Percentiles rank a stretch among this genome's conserved stretches.
Evolutionary conservation across 2,888 invertebrate species (phyloP).

Genomic region (Sycophila texana): DNA sequence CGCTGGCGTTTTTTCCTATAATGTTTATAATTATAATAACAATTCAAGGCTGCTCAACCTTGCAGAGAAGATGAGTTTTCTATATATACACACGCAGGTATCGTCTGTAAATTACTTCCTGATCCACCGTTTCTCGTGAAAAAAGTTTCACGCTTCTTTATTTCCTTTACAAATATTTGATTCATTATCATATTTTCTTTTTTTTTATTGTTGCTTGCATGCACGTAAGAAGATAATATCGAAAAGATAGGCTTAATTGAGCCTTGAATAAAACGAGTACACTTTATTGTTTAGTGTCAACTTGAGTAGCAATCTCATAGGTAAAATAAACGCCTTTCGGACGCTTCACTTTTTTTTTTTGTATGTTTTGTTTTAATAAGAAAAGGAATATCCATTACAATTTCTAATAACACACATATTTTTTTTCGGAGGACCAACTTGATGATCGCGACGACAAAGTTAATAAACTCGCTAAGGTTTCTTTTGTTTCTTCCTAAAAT

Average conservation of each 20-base stretch:
- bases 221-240: conserved; percentile 19
- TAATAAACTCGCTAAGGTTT: background rate
- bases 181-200: conserved; percentile 11
- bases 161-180: conserved; percentile 6
- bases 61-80: conserved; percentile 48
- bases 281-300: background rate
- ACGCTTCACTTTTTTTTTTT: no score
- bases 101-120: conserved; percentile 43
- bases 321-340: no score
- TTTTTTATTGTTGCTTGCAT: background rate
- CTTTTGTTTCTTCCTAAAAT: background rate
- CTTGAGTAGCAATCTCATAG: background rate
- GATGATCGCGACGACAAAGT: background rate
- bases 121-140: conserved; percentile 37
- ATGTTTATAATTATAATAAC: conserved; percentile 43
- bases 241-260: conserved; percentile 17
- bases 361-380: no score
- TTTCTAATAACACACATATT: no score
- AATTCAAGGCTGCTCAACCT: conserved; percentile 47
- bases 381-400: no score
- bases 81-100: conserved; percentile 45
- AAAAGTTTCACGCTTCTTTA: conserved; percentile 31
- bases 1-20: conserved; percentile 24
- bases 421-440: no score
- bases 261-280: no score